Percentiles rank a stretch among this genome's conserved stretches.
These are phyloP conservation scores for Hesperophylax magnus DNA, from an alignment of 1,140 invertebrate genomes.

Conservation along the genomic window DNA sequence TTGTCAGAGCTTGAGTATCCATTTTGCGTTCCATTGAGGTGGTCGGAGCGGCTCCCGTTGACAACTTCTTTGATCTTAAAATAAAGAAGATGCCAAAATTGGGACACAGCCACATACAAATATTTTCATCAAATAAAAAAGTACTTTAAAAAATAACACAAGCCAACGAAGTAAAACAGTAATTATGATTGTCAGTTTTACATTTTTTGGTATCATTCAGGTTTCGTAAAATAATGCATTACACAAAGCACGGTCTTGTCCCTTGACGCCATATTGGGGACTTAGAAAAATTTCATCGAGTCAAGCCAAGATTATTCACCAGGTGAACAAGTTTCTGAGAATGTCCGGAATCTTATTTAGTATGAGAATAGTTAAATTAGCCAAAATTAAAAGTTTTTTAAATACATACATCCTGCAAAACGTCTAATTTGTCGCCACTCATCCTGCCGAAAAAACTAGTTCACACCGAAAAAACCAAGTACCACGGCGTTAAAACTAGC, in stretches of 20 bases:
- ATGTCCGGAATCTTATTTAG: not conserved
- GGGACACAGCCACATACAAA: slow-evolving; percentile 2
- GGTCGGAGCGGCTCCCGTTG: slow-evolving; percentile 70
- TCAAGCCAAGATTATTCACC: slow-evolving; percentile 63
- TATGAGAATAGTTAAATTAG: slow-evolving; percentile 51
- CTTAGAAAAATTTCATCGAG: slow-evolving; percentile 84
- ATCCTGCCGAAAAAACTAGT: slow-evolving; percentile 56
- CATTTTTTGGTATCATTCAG: slow-evolving; percentile 41
- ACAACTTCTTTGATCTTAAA: slow-evolving; percentile 58
- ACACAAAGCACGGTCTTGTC: slow-evolving; percentile 72
- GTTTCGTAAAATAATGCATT: slow-evolving; percentile 59
- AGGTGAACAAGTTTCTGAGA: slow-evolving; percentile 43
- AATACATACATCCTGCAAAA: slow-evolving; percentile 67
- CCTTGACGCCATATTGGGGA: slow-evolving; percentile 87
- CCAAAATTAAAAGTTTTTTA: slow-evolving; percentile 58
- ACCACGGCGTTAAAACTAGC: slow-evolving; percentile 29
- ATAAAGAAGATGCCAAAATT: slow-evolving; percentile 7
- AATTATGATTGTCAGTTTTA: slow-evolving; percentile 12
- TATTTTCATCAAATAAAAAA: slow-evolving; percentile 35
- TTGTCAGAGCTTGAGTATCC: slow-evolving; percentile 74
- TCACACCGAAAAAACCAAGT: slow-evolving; percentile 37
- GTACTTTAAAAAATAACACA: slow-evolving; percentile 6
- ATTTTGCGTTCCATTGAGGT: slow-evolving; percentile 81
- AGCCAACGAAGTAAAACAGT: slow-evolving; percentile 30
- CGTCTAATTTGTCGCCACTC: slow-evolving; percentile 69